Evolutionary conservation across 2,888 invertebrate genomes (phyloP), one percentile per base, ranked within the genome.

Genomic region (Parasteatoda lunata): DNA sequence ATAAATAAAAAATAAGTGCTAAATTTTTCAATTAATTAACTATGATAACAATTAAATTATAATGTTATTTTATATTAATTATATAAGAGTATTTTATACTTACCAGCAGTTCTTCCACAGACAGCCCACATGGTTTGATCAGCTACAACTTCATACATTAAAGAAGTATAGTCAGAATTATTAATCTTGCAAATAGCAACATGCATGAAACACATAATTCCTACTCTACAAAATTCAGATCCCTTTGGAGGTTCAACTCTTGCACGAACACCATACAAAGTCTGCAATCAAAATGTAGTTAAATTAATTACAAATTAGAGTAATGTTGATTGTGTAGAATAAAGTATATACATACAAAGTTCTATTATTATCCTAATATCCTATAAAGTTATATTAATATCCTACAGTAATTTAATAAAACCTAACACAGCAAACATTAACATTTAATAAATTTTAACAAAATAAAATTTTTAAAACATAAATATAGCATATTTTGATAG

Each of bases 61-160:
- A 30, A 30, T 30, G 0, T 30, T 30, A 30, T 1, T 30, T 2
- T 30, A 30, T 30, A 30, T 30, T 30, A 30, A 30, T 2, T 30
- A 30, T 30, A 59, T n/a, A 59, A 59, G 7, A 59, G 8, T 13
- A 4, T 8, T 59, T 59, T 5, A 15, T n/a, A 75, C 83, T 51
- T n/a, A 88, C 88, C 89, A 51, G 89, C 89, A n/a, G 89, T 88
- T 84, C 83, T 91, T 94, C 97, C 97, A 90, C 97, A 96, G 49
- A 98, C 96, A 0, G 97, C 97, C 98, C 98, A 98, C 93, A 96
- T 95, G 59, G 95, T 95, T 91, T 97, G 97, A 92, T 98, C 98
- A 13, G 96, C 96, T 76, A 97, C 92, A 9, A 98, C 97, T 92
- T 98, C 97, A 91, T 98, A 98, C 97, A 98, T 97, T 0, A 98